phyloP scores from a whole-genome alignment of 2,113 vertebrate genomes.

The Pseudopipra pipra region DNA sequence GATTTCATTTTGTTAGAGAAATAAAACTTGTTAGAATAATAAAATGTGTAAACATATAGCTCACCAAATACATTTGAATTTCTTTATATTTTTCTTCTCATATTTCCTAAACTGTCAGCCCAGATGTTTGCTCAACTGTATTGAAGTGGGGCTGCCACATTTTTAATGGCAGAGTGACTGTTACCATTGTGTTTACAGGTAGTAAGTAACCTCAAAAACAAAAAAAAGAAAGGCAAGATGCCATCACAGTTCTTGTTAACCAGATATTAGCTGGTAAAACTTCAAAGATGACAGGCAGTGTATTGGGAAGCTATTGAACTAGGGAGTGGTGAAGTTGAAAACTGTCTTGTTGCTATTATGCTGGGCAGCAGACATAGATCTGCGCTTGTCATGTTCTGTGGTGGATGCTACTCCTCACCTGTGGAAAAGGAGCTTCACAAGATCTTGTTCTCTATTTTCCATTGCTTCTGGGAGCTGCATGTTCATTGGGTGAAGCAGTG shows the following conservation, averaged over 20 bases:
- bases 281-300: neutral
- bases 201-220: neutral
- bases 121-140: neutral
- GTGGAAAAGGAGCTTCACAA: neutral
- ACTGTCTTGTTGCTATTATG: neutral
- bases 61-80: neutral
- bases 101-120: neutral
- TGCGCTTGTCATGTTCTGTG: neutral
- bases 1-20: neutral
- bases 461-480: accelerated
- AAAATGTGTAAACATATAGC: neutral
- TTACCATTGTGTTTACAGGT: neutral
- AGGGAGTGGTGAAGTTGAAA: neutral
- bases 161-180: neutral
- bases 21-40: neutral
- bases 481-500: neutral
- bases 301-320: neutral
- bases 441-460: neutral
- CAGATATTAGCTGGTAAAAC: neutral
- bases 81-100: neutral
- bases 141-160: neutral
- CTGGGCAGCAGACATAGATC: accelerated
- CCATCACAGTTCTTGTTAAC: neutral
- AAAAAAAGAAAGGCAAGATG: neutral
- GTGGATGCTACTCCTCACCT: neutral